Evolutionary conservation across 2,113 vertebrate genomes (phyloP).

Genomic region (Cynocephalus volans): DNA sequence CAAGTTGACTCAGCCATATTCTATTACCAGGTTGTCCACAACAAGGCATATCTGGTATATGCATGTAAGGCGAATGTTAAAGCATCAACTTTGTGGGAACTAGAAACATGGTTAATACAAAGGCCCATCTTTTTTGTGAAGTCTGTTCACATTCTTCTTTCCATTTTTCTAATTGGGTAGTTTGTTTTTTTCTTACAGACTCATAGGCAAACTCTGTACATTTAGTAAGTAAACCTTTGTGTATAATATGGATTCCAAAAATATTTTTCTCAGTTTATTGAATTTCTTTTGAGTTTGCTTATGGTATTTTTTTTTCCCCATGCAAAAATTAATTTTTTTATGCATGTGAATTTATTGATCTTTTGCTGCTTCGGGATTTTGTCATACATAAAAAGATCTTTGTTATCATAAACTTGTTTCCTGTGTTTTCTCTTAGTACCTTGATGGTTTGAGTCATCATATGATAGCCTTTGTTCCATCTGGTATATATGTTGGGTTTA

Average conservation of each 20-base stretch:
- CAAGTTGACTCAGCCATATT: slow-evolving; percentile 14
- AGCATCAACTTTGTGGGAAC: neutral
- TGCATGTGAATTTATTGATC: neutral
- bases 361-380: slow-evolving; percentile 40
- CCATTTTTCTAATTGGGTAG: neutral
- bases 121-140: neutral
- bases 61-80: neutral
- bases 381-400: slow-evolving; percentile 62
- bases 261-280: neutral
- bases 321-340: neutral
- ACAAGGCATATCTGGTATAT: neutral
- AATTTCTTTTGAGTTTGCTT: slow-evolving; percentile 21
- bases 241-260: neutral
- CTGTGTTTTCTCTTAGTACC: slow-evolving; percentile 52
- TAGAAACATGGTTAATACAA: neutral
- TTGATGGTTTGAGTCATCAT: slow-evolving; percentile 30
- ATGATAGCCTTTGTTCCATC: slow-evolving; percentile 67
- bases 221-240: neutral
- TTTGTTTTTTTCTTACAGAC: neutral
- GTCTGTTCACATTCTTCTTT: slow-evolving; percentile 24
- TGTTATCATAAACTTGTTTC: slow-evolving; percentile 63
- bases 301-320: neutral
- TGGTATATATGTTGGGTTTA: neutral
- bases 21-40: neutral
- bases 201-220: neutral